Conservation (phyloP, 2,113 vertebrate genomes). For the Sebastes fasciatus region DNA sequence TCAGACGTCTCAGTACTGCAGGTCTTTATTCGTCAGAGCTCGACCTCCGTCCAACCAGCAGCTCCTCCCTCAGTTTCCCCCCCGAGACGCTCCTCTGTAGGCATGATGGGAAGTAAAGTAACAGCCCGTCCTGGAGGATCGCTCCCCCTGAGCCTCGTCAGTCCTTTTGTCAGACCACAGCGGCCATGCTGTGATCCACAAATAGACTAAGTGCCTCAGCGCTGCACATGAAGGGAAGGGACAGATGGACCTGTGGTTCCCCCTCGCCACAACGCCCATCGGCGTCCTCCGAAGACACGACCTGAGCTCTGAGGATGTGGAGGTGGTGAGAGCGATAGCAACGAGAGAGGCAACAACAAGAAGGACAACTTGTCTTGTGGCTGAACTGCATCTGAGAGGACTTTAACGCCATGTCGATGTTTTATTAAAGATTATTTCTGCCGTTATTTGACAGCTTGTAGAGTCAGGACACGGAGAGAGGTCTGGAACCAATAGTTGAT, state of each 20-base stretch:
- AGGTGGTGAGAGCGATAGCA: background rate
- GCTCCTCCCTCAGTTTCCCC: background rate
- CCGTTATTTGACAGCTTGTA: background rate
- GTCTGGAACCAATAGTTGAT: too few species aligned
- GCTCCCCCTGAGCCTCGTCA: background rate
- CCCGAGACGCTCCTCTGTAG: background rate
- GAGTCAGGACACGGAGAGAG: background rate
- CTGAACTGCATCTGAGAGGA: background rate
- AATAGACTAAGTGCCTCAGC: conserved; percentile 45
- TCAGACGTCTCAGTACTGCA: background rate
- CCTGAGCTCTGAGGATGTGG: conserved; percentile 5
- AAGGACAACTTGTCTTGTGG: background rate
- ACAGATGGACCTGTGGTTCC: conserved; percentile 47
- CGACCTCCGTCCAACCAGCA: background rate
- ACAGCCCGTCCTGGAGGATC: background rate
- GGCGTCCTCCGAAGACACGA: conserved; percentile 6
- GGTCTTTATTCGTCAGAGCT: conserved; percentile 1
- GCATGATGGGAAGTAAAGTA: conserved; percentile 6
- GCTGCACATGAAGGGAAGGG: conserved; percentile 23
- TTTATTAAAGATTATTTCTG: background rate
- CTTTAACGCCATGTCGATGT: background rate
- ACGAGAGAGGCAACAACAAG: background rate
- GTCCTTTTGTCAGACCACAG: conserved; percentile 30
- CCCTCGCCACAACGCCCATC: background rate
- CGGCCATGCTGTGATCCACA: conserved; percentile 27